Base-by-base conservation (phyloP, 2,888 invertebrate genomes). In the Hirtodrosophila confusa region DNA sequence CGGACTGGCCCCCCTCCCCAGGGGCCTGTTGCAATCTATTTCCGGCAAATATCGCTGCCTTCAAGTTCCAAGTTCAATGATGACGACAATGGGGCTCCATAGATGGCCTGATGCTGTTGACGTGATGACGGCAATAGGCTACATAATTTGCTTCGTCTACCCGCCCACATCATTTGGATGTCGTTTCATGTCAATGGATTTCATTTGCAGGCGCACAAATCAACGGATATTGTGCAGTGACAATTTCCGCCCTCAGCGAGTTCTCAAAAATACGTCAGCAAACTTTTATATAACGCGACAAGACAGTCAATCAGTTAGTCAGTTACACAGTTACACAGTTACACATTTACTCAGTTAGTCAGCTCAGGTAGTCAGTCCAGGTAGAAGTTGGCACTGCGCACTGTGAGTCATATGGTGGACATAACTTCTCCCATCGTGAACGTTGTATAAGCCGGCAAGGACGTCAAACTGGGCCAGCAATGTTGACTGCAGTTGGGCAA, bases 151-250 rank as follows among this genome's bases (percentile, higher is more conserved):
- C 37, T 27, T 27, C 27, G 27, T 27, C 27, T 27, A 27, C 17
- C 1, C 17, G 17, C 17, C 17, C 17, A 17, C 17, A 17, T 17
- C 17, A 17, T 17, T 17, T 17, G 17, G 17, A 1, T 17, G 17
- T 17, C 78, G 69, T 64, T 78, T 70, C 57, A 66, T 74, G 84
- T 84, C 84, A 78, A 80, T 84, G 72, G 67, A 65, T 84, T 80
- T 73, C 68, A 77, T 83, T 83, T 79, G 68, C 86, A 75, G 69
- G 77, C 80, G 71, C 88, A 72, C 79, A 86, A 88, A 80, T 76
- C 83, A 78, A 71, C 86, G 86, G 88, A 86, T 86, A 86, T 86
- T 88, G 88, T 76, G 70, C 83, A 78, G 66, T 71, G 86, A 88
- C 85, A 88, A 88, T 88, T 88, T 86, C 86, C 86, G 78, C 64